These are phyloP conservation scores for Lacerta viridis DNA, from an alignment of 2,797 vertebrate species.

Conservation along the genomic window DNA sequence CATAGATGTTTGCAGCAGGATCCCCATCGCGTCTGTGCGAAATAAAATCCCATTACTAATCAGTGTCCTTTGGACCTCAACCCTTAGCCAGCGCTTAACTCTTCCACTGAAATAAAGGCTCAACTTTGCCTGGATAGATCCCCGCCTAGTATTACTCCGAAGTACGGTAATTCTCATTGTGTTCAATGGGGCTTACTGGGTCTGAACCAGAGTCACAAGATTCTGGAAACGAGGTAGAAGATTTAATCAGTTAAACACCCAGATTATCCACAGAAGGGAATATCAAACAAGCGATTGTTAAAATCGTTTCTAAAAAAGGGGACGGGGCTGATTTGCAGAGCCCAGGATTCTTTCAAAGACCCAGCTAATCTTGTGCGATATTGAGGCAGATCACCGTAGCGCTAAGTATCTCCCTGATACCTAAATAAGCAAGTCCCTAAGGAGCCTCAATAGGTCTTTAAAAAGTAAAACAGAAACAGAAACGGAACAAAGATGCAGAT, in stretches of 20 bases:
- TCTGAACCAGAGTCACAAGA: no score
- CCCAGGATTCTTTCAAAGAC: not conserved
- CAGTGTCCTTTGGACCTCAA: not conserved
- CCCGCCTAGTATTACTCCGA: no score
- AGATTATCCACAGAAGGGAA: not conserved
- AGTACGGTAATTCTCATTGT: no score
- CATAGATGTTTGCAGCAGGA: not conserved
- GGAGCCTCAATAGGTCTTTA: not conserved
- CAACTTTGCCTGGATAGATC: not conserved
- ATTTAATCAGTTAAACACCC: not conserved
- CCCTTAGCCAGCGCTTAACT: not conserved
- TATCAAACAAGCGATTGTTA: not conserved
- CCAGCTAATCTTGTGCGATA: no score
- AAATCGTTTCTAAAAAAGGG: not conserved
- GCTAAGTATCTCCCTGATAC: no score
- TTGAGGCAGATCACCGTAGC: not conserved
- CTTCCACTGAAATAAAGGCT: not conserved
- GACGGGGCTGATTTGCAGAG: not conserved
- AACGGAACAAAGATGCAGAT: no score
- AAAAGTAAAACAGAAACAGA: not conserved
- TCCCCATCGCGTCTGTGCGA: no score
- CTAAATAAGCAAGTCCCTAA: not conserved
- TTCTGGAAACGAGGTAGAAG: not conserved
- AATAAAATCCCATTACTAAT: not conserved
- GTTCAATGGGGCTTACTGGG: no score